Percentiles rank a stretch among this genome's conserved stretches.
Conservation (phyloP, 1,140 invertebrate genomes). For the Aphidius gifuensis region DNA sequence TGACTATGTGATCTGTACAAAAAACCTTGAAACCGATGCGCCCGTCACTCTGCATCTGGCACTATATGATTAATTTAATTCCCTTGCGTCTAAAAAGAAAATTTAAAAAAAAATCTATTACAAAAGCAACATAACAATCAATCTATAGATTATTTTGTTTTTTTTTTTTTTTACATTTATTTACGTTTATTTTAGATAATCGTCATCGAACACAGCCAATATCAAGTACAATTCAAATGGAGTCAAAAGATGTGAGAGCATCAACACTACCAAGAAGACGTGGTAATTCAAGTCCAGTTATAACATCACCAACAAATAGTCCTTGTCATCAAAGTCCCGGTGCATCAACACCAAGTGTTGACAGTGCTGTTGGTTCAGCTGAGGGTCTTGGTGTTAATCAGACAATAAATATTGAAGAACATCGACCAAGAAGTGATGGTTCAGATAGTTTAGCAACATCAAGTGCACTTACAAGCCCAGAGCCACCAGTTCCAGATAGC, state of each 20-base stretch:
- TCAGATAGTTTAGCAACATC: slow-evolving; percentile 50
- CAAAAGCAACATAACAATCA: too few species aligned
- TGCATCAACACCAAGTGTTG: slow-evolving; percentile 58
- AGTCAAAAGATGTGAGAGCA: slow-evolving; percentile 40
- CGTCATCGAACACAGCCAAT: slow-evolving; percentile 38
- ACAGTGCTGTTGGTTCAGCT: slow-evolving; percentile 61
- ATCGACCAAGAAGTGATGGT: slow-evolving; percentile 45
- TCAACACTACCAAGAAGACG: slow-evolving; percentile 46
- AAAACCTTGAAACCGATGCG: slow-evolving; percentile 25
- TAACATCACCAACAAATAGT: slow-evolving; percentile 36
- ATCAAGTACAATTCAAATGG: slow-evolving; percentile 29
- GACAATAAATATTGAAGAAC: slow-evolving; percentile 36
- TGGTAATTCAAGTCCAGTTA: slow-evolving; percentile 34
- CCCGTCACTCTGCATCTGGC: slow-evolving; percentile 19
- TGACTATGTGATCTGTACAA: slow-evolving; percentile 2
- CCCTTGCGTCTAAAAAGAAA: too few species aligned
- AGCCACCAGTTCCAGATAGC: slow-evolving; percentile 37
- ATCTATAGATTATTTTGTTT: too few species aligned
- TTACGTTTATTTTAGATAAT: slow-evolving; percentile 28
- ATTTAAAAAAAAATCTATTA: too few species aligned
- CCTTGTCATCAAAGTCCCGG: slow-evolving; percentile 42
- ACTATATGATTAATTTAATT: slow-evolving; percentile 6
- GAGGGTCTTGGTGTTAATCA: slow-evolving; percentile 54
- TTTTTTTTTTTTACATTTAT: too few species aligned
- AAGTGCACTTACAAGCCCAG: slow-evolving; percentile 49